These are phyloP conservation scores for Gambusia yucatana DNA, from an alignment of 2,797 vertebrate genomes.

Conservation along the genomic window DNA sequence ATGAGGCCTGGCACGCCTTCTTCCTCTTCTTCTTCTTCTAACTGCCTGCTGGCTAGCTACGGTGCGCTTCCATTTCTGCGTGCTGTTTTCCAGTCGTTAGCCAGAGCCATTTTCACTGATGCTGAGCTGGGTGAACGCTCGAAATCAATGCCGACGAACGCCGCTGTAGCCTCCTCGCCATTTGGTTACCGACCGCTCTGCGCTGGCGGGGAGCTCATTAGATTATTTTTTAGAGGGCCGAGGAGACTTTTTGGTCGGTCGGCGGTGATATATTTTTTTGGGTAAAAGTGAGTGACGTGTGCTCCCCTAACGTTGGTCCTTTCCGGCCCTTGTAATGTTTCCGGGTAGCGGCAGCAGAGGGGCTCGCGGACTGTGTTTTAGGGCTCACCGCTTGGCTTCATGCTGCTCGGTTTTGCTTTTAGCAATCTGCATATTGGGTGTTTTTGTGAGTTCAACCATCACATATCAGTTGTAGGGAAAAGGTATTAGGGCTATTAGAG, in stretches of 20 bases:
- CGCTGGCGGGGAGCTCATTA: slow-evolving; percentile 34
- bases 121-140: slow-evolving; percentile 65
- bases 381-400: slow-evolving; percentile 29
- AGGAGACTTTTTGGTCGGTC: slow-evolving; percentile 70
- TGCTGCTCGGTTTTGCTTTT: slow-evolving; percentile 1
- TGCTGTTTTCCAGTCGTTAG: slow-evolving; percentile 82
- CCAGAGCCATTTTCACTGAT: slow-evolving; percentile 81
- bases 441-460: not conserved
- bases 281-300: slow-evolving; percentile 85
- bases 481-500: not conserved
- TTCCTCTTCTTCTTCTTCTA: slow-evolving; percentile 46
- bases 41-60: slow-evolving; percentile 67
- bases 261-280: slow-evolving; percentile 66
- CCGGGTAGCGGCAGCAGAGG: slow-evolving; percentile 76
- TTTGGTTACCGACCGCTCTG: slow-evolving; percentile 21
- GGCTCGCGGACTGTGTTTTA: slow-evolving; percentile 49
- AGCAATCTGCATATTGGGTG: not conserved
- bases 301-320: slow-evolving; percentile 82
- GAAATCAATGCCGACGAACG: slow-evolving; percentile 38
- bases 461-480: not conserved
- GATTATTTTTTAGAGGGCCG: slow-evolving; percentile 60
- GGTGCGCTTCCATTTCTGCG: slow-evolving; percentile 80
- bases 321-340: slow-evolving; percentile 84
- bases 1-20: slow-evolving; percentile 84
- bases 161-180: slow-evolving; percentile 45